Evolutionary conservation across 2,797 vertebrate genomes (phyloP).

Genomic region (Nasua narica): DNA sequence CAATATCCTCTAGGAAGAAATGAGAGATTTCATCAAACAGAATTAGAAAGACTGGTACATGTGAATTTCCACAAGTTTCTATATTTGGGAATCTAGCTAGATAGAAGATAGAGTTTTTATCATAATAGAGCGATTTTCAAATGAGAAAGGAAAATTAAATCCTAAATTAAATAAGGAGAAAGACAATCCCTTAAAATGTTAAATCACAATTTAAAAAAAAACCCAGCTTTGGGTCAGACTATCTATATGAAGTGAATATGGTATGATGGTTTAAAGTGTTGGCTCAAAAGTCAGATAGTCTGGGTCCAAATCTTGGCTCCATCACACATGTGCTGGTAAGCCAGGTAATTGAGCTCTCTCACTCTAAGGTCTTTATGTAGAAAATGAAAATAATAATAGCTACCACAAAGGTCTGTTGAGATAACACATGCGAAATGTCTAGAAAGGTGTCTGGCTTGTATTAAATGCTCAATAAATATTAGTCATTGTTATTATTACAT

Average conservation of each 20-base stretch:
- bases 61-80: slow-evolving; percentile 10
- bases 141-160: not conserved
- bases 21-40: not conserved
- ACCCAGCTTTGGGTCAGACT: slow-evolving; percentile 42
- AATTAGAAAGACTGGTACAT: not conserved
- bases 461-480: not conserved
- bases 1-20: not conserved
- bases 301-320: not conserved
- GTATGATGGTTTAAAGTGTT: not conserved
- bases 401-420: not conserved
- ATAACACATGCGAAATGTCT: not conserved
- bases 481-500: not conserved
- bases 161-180: not conserved
- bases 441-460: not conserved
- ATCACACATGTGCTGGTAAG: not conserved
- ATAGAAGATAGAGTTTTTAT: not conserved
- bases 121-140: slow-evolving; percentile 28
- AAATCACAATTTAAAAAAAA: slow-evolving; percentile 36
- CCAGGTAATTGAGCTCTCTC: not conserved
- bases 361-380: not conserved
- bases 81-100: not conserved
- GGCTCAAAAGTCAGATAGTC: not conserved
- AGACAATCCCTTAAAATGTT: not conserved
- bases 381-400: slow-evolving; percentile 16
- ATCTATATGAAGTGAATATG: slow-evolving; percentile 20